phyloP scores from a whole-genome alignment of 2,113 vertebrate genomes.

The Bujurquina vittata region DNA sequence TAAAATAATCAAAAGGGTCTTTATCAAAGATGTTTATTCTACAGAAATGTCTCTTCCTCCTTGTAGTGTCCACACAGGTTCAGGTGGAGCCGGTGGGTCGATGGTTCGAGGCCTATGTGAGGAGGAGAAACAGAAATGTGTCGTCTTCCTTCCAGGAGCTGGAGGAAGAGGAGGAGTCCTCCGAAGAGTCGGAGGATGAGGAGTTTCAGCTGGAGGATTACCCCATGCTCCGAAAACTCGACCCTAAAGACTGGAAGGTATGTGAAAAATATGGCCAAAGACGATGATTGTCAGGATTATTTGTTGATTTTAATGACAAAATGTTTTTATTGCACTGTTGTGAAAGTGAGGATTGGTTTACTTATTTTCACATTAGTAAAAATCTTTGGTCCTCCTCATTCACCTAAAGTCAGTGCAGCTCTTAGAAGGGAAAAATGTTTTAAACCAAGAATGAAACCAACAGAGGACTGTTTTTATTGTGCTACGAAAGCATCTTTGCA shows the following conservation, averaged over 20 bases:
- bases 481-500: not conserved
- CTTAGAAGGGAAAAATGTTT: not conserved
- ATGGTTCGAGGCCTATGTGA: slow-evolving; percentile 97
- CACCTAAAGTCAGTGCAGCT: no score
- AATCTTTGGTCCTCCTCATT: no score
- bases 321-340: no score
- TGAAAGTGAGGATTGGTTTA: no score
- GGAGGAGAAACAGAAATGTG: slow-evolving; percentile 91
- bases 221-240: slow-evolving; percentile 93
- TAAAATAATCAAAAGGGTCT: not conserved
- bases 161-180: slow-evolving; percentile 94
- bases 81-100: slow-evolving; percentile 96
- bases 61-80: slow-evolving; percentile 88
- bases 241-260: slow-evolving; percentile 99
- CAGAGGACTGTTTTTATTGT: not conserved
- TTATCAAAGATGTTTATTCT: not conserved
- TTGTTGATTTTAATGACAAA: no score
- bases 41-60: not conserved
- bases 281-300: no score
- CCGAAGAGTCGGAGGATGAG: slow-evolving; percentile 95
- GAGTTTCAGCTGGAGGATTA: slow-evolving; percentile 94
- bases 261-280: not conserved
- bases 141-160: slow-evolving; percentile 97
- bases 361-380: not conserved
- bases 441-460: not conserved